phyloP scores from a whole-genome alignment of 2,113 vertebrate species.

The Excalfactoria chinensis region DNA sequence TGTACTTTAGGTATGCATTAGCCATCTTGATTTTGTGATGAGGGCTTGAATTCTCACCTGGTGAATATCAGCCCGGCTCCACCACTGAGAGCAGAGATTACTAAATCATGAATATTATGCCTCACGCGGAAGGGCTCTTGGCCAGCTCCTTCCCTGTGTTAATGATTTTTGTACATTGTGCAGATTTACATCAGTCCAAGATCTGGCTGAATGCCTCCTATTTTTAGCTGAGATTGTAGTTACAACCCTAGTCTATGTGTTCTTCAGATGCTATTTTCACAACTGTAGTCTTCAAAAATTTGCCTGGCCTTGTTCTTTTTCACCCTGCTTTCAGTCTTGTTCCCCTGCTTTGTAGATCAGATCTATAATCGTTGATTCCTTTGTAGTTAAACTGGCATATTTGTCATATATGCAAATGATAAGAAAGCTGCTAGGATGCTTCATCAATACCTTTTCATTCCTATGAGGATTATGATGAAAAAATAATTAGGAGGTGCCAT shows the following conservation, averaged over 20 bases:
- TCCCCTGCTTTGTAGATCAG: background rate
- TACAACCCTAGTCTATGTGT: constrained; percentile 4
- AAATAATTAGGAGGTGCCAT: constrained; percentile 35
- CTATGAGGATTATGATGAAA: constrained; percentile 21
- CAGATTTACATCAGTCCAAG: constrained; percentile 41
- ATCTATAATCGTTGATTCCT: background rate
- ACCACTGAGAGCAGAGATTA: constrained; percentile 1
- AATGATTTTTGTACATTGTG: constrained; percentile 52
- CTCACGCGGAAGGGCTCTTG: constrained; percentile 31
- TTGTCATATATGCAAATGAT: background rate
- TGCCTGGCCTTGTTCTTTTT: background rate
- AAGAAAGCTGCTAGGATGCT: background rate
- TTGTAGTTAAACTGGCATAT: background rate
- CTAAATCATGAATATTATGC: constrained; percentile 30
- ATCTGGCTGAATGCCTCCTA: constrained; percentile 26
- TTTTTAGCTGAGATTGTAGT: constrained; percentile 50
- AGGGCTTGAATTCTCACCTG: constrained; percentile 29
- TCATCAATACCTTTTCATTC: constrained; percentile 20
- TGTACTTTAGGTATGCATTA: background rate
- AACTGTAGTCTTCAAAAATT: background rate
- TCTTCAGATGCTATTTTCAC: constrained; percentile 4
- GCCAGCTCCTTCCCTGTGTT: constrained; percentile 35
- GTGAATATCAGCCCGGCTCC: constrained; percentile 4
- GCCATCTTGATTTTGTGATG: background rate
- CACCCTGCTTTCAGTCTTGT: background rate